A percentile compares a stretch with the other conserved stretches of the same genome.
phyloP scores from a whole-genome alignment of 30 jellyfish, hydroid and myxozoan species.

The Sanderia malayensis region DNA sequence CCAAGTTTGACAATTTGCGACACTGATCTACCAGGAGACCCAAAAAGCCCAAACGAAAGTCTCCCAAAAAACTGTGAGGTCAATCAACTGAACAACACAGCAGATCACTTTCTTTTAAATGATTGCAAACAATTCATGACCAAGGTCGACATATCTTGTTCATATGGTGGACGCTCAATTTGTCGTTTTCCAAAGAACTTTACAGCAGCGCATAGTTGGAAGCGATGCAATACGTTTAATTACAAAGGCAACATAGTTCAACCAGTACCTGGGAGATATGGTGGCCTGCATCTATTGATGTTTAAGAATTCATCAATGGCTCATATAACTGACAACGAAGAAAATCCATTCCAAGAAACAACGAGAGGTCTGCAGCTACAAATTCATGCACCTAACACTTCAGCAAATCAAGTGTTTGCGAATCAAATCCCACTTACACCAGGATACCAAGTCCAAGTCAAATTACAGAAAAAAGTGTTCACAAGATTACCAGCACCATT shows the following conservation, averaged over 20 bases:
- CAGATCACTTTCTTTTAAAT: neutral
- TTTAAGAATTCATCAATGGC: neutral
- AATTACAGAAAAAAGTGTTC: neutral
- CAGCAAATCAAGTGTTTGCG: no score
- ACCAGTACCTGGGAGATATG: neutral
- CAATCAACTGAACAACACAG: neutral
- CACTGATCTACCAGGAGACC: neutral
- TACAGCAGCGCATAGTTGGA: neutral
- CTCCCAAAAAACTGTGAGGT: neutral
- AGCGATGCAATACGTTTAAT: neutral
- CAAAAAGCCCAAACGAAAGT: neutral
- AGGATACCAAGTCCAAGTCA: neutral
- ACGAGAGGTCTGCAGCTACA: neutral
- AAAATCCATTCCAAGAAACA: neutral
- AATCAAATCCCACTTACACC: neutral
- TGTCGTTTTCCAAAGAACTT: neutral
- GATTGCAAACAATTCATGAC: neutral
- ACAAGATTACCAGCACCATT: neutral
- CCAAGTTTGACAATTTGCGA: neutral
- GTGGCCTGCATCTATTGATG: neutral
- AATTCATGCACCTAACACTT: neutral
- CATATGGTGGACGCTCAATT: neutral
- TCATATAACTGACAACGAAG: neutral
- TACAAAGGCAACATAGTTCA: neutral
- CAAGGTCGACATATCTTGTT: neutral